These are phyloP conservation scores for Trichogramma dendrolimi DNA, from an alignment of 2,888 invertebrate species.

Conservation along the genomic window DNA sequence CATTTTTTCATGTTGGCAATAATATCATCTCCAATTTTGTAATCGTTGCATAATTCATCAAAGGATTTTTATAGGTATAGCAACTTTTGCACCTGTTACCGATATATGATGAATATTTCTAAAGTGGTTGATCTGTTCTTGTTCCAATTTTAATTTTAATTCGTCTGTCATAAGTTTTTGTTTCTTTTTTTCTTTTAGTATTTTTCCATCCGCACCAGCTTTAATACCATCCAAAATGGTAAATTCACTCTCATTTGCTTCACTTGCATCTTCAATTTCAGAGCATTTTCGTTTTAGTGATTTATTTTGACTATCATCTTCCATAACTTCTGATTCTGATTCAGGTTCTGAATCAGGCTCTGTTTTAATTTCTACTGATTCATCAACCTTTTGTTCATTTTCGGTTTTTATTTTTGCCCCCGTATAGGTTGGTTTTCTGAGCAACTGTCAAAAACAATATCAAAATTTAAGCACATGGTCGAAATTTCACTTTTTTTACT, in stretches of 20 bases:
- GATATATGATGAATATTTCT: slow-evolving; percentile 76
- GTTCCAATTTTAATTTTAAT: slow-evolving; percentile 52
- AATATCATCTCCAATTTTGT: slow-evolving; percentile 60
- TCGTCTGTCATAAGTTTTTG: slow-evolving; percentile 50
- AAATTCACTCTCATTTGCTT: slow-evolving; percentile 31
- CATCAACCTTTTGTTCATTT: slow-evolving; percentile 43
- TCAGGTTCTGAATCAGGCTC: slow-evolving; percentile 45
- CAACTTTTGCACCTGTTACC: slow-evolving; percentile 74
- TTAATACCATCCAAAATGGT: slow-evolving; percentile 53
- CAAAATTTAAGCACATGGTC: neutral
- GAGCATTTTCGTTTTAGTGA: slow-evolving; percentile 38
- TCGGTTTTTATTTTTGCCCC: slow-evolving; percentile 34
- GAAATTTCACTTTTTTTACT: neutral
- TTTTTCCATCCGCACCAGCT: slow-evolving; percentile 50
- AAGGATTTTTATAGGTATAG: slow-evolving; percentile 73
- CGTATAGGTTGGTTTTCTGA: slow-evolving; percentile 40
- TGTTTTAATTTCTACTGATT: slow-evolving; percentile 33
- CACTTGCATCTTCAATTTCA: slow-evolving; percentile 42
- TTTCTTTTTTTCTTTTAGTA: slow-evolving; percentile 36
- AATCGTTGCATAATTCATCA: slow-evolving; percentile 58
- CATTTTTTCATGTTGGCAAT: slow-evolving; percentile 66
- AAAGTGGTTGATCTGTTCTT: slow-evolving; percentile 66
- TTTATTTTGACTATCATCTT: slow-evolving; percentile 42
- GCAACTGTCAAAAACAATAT: slow-evolving; percentile 22
- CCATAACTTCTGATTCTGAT: slow-evolving; percentile 32